Conservation (phyloP, 53 echinoderm and acorn worm species). For the Henricia sp. region DNA sequence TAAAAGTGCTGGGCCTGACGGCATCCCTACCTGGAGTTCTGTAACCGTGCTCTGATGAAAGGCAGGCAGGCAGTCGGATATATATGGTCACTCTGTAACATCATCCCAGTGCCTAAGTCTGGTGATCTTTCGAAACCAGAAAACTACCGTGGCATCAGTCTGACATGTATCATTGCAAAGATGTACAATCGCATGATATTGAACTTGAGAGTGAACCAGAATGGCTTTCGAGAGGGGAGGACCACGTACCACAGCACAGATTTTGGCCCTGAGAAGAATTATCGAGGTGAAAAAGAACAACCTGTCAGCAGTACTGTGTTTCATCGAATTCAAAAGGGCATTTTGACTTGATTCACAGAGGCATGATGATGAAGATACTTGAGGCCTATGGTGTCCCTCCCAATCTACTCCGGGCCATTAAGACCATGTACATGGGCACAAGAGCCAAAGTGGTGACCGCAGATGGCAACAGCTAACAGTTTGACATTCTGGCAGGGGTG, state of each 20-base stretch:
- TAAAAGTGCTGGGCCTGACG: too few relatives aligned
- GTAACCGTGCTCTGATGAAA: too few relatives aligned
- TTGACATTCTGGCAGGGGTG: not conserved
- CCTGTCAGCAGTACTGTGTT: not conserved
- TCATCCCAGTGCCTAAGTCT: slow-evolving; percentile 40
- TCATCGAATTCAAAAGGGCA: slow-evolving; percentile 45
- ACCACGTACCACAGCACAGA: slow-evolving; percentile 9
- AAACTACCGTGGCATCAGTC: slow-evolving; percentile 65
- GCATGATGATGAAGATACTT: slow-evolving; percentile 12
- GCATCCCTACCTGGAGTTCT: too few relatives aligned
- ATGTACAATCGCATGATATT: slow-evolving; percentile 31
- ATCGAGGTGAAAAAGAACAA: not conserved
- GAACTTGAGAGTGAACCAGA: slow-evolving; percentile 20
- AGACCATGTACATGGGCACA: slow-evolving; percentile 1
- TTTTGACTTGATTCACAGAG: slow-evolving; percentile 16
- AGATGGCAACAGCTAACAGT: not conserved
- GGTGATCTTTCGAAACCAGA: slow-evolving; percentile 39
- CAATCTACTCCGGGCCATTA: not conserved
- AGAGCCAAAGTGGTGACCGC: slow-evolving; percentile 5
- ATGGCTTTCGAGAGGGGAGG: slow-evolving; percentile 15
- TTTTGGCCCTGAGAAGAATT: slow-evolving; percentile 33
- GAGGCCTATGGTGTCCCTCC: slow-evolving; percentile 3
- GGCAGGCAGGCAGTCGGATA: too few relatives aligned
- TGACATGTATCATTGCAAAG: slow-evolving; percentile 32
- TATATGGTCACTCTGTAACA: slow-evolving; percentile 53